Conservation (phyloP, 2,113 vertebrate genomes). For the Sinocyclocheilus rhinocerous region DNA sequence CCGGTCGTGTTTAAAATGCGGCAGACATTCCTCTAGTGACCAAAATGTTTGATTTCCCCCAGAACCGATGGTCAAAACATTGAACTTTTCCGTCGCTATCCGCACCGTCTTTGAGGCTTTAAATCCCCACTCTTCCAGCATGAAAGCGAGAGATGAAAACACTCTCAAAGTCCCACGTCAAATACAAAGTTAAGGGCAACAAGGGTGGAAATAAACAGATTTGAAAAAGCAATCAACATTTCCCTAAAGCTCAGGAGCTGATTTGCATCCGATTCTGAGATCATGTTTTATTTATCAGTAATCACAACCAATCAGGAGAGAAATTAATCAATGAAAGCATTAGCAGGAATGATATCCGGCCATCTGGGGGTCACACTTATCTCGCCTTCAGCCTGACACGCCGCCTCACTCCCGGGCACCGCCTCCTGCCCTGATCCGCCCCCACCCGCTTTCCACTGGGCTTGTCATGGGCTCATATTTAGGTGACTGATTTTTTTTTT, state of each 20-base stretch:
- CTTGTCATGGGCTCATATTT: slow-evolving; percentile 80
- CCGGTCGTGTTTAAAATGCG: slow-evolving; percentile 54
- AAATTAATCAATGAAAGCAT: slow-evolving; percentile 86
- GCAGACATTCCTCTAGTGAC: slow-evolving; percentile 54
- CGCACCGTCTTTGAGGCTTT: slow-evolving; percentile 43
- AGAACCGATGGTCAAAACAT: slow-evolving; percentile 56
- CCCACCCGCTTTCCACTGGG: slow-evolving; percentile 63
- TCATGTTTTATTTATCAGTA: slow-evolving; percentile 88
- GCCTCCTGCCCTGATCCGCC: slow-evolving; percentile 36
- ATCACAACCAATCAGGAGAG: slow-evolving; percentile 88
- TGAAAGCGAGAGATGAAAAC: slow-evolving; percentile 55
- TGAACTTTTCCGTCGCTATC: slow-evolving; percentile 47
- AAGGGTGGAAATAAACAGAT: slow-evolving; percentile 79
- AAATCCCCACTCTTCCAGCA: slow-evolving; percentile 57
- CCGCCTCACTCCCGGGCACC: slow-evolving; percentile 40
- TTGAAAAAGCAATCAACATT: slow-evolving; percentile 82
- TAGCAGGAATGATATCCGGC: slow-evolving; percentile 80
- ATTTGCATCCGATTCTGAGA: slow-evolving; percentile 83
- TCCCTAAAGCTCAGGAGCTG: slow-evolving; percentile 73
- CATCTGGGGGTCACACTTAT: slow-evolving; percentile 86
- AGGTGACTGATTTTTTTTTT: slow-evolving; percentile 76
- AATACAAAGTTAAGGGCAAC: slow-evolving; percentile 72
- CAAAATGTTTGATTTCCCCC: slow-evolving; percentile 49
- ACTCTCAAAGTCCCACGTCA: slow-evolving; percentile 60
- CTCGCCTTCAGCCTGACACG: slow-evolving; percentile 45